A percentile compares a stretch with the other conserved stretches of the same genome.
Evolutionary conservation across 2,113 vertebrate species (phyloP).

Genomic region (Taurulus bubalis): DNA sequence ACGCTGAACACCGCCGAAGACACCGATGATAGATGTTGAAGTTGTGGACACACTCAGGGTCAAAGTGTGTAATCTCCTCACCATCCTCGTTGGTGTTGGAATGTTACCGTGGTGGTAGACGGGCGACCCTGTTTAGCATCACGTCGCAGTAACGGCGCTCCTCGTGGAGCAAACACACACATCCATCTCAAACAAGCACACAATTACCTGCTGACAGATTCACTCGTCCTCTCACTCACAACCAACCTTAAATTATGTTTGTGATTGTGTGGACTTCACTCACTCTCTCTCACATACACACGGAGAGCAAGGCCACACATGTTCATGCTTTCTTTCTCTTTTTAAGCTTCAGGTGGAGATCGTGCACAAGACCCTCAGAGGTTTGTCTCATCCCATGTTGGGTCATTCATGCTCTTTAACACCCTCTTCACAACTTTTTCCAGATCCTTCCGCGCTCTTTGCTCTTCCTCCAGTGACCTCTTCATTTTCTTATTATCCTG

Average conservation of each 20-base stretch:
- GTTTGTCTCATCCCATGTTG: slow-evolving; percentile 98
- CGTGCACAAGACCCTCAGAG: slow-evolving; percentile 81
- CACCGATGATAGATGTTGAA: slow-evolving; percentile 8
- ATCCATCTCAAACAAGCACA: slow-evolving; percentile 21
- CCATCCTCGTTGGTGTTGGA: slow-evolving; percentile 44
- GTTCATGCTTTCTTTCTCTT: background rate
- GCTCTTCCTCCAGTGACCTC: slow-evolving; percentile 94
- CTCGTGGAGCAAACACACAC: background rate
- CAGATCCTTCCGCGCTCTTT: slow-evolving; percentile 93
- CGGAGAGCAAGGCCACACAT: slow-evolving; percentile 8
- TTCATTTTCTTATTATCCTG: slow-evolving; percentile 99
- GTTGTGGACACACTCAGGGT: background rate
- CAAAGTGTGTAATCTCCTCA: slow-evolving; percentile 1
- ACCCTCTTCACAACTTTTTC: slow-evolving; percentile 94
- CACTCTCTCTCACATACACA: slow-evolving; percentile 7
- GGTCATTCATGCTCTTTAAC: slow-evolving; percentile 95
- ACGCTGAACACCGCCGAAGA: background rate
- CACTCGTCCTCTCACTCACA: slow-evolving; percentile 21
- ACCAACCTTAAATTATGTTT: slow-evolving; percentile 9
- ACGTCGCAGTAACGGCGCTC: background rate
- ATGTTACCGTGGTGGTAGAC: slow-evolving; percentile 44
- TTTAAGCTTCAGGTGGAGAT: slow-evolving; percentile 14
- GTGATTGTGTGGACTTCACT: slow-evolving; percentile 14
- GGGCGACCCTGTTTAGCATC: slow-evolving; percentile 12
- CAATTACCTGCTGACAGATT: slow-evolving; percentile 22